Base-by-base conservation (phyloP, 2,113 vertebrate genomes). In the Beaufortia kweichowensis region DNA sequence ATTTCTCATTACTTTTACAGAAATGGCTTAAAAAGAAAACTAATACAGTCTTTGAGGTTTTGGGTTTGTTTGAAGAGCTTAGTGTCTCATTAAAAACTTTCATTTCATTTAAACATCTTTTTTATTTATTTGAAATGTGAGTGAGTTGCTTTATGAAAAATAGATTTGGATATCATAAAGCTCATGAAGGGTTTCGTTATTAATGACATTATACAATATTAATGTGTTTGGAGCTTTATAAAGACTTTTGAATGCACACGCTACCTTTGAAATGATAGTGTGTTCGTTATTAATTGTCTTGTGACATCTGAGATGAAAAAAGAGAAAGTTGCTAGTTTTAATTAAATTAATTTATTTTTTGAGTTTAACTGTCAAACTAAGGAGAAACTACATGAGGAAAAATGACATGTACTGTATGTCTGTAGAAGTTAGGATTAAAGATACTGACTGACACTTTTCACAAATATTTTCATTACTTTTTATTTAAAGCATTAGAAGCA, bases 111-210 rank as follows among this genome's bases (percentile, higher is more conserved):
- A 71, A 73, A 53, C 56, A 80, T 29, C 15, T 60, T 70, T 81
- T 67, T 62, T 75, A 70, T 78, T 71, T 71, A 83, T 78, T 62
- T 57, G 59, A 81, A 83, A 70, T 41, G 64, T 55, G 48, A 19
- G 50, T 46, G 71, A 35, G 53, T 75, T 56, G 10, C 75, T 77
- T 83, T 46, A 75, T 81, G 60, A 81, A 78, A 78, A 83, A 81
- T 81, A 28, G 70, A 83, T 83, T 81, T 78, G 57, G 65, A 39
- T 64, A 77, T 73, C 68, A 65, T 26, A 43, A 63, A 77, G 73
- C 77, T 77, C 74, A 76, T 68, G 70, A 72, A 80, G 24, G 76
- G 74, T 60, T 78, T 70, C 75, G 78, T 83, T 75, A 81, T 78
- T 83, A 83, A 78, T 83, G 66, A 80, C 56, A 76, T n/a, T n/a